These are phyloP conservation scores for Lymantria monacha DNA, from an alignment of 2,888 invertebrate genomes.

Conservation along the genomic window DNA sequence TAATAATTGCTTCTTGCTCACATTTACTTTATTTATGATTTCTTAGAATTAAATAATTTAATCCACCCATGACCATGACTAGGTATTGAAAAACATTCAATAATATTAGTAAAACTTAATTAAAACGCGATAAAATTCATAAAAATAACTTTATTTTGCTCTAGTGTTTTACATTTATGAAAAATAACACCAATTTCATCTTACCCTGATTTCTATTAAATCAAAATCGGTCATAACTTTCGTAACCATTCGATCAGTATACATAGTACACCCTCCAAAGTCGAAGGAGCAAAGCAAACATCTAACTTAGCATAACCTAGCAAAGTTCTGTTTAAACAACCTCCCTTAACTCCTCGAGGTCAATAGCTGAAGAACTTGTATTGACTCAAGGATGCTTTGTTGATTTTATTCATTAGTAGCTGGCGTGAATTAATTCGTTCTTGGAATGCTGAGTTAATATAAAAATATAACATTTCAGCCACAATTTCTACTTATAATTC, in stretches of 20 bases:
- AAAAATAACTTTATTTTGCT: too few species aligned
- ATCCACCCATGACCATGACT: too few species aligned
- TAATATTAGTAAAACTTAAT: too few species aligned
- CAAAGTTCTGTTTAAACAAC: conserved; percentile 8
- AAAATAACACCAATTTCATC: too few species aligned
- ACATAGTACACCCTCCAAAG: not conserved
- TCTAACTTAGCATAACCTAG: conserved; percentile 5
- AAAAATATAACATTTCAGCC: not conserved
- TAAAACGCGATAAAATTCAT: too few species aligned
- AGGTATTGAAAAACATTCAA: too few species aligned
- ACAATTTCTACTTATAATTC: not conserved
- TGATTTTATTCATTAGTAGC: conserved; percentile 10
- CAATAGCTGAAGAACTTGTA: conserved; percentile 9
- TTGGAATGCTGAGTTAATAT: not conserved
- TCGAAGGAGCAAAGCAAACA: conserved; percentile 1
- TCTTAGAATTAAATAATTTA: too few species aligned
- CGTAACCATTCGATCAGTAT: not conserved
- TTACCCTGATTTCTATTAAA: too few species aligned
- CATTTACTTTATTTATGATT: too few species aligned
- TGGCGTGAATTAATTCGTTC: conserved; percentile 4
- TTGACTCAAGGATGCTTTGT: conserved; percentile 9
- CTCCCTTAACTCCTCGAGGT: conserved; percentile 4
- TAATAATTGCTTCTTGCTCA: too few species aligned
- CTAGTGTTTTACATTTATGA: too few species aligned
- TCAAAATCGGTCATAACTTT: too few species aligned